phyloP scores from a whole-genome alignment of 2,797 vertebrate species.

The Bufotes viridis region DNA sequence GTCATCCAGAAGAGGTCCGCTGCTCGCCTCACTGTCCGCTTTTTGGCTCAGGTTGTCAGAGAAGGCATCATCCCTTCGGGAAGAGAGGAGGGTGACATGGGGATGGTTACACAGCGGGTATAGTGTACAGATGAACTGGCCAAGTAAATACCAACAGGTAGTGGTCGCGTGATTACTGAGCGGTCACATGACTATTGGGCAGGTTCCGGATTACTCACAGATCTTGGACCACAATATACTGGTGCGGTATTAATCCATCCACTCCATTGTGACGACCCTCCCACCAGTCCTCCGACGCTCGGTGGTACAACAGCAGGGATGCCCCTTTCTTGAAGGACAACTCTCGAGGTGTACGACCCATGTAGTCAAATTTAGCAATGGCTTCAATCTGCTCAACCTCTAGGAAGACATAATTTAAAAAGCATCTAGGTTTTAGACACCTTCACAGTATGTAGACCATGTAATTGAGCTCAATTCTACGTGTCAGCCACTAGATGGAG shows the following conservation, averaged over 20 bases:
- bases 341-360: slow-evolving; percentile 89
- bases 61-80: slow-evolving; percentile 89
- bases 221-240: slow-evolving; percentile 99
- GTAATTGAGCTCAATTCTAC: background rate
- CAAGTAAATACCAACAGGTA: background rate
- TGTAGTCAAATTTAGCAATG: slow-evolving; percentile 97
- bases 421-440: background rate
- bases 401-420: slow-evolving; percentile 67
- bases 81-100: background rate
- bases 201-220: slow-evolving; percentile 81
- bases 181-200: background rate
- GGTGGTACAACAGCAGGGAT: slow-evolving; percentile 91
- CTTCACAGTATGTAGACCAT: background rate
- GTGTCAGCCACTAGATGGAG: background rate
- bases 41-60: slow-evolving; percentile 90
- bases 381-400: slow-evolving; percentile 98
- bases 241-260: slow-evolving; percentile 97
- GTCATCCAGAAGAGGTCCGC: slow-evolving; percentile 85
- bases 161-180: background rate
- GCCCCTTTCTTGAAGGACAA: slow-evolving; percentile 98
- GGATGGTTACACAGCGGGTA: background rate
- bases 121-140: background rate
- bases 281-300: slow-evolving; percentile 98
- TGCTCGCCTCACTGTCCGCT: slow-evolving; percentile 86
- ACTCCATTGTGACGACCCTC: slow-evolving; percentile 96